Conservation (phyloP, 1,140 invertebrate genomes). For the Coenobita brevimanus region DNA sequence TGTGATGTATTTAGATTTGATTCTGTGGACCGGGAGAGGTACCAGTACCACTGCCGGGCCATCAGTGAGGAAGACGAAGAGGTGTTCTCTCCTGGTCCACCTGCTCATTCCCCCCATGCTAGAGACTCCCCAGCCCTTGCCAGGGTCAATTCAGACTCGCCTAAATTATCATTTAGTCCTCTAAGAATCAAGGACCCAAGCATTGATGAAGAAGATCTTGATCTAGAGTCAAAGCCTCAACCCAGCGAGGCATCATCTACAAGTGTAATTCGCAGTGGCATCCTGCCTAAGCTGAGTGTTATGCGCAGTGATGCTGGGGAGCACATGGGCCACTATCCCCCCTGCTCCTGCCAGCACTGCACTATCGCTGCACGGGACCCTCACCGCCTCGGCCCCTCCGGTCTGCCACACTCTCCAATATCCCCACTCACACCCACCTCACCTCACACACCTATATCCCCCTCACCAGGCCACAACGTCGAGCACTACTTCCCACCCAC, state of each 20-base stretch:
- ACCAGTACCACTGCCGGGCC: slow-evolving; percentile 72
- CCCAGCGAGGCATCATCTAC: slow-evolving; percentile 71
- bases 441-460: slow-evolving; percentile 73
- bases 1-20: slow-evolving; percentile 77
- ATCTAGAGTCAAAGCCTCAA: slow-evolving; percentile 72
- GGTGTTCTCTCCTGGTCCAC: slow-evolving; percentile 64
- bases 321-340: slow-evolving; percentile 71
- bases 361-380: slow-evolving; percentile 62
- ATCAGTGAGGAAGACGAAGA: slow-evolving; percentile 75
- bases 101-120: slow-evolving; percentile 54
- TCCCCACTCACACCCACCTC: slow-evolving; percentile 68
- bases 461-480: slow-evolving; percentile 74
- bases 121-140: slow-evolving; percentile 70
- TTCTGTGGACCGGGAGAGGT: slow-evolving; percentile 74
- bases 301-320: slow-evolving; percentile 70
- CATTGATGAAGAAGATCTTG: slow-evolving; percentile 74
- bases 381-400: slow-evolving; percentile 50
- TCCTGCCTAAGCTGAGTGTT: slow-evolving; percentile 70
- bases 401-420: slow-evolving; percentile 53
- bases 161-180: slow-evolving; percentile 76
- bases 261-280: slow-evolving; percentile 49
- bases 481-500: slow-evolving; percentile 68
- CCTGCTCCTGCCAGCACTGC: slow-evolving; percentile 59
- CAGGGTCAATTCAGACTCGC: slow-evolving; percentile 78
- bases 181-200: slow-evolving; percentile 76